Percentiles rank a stretch among this genome's conserved stretches.
phyloP scores from a whole-genome alignment of 1,140 invertebrate species.

The Papilio polytes region DNA sequence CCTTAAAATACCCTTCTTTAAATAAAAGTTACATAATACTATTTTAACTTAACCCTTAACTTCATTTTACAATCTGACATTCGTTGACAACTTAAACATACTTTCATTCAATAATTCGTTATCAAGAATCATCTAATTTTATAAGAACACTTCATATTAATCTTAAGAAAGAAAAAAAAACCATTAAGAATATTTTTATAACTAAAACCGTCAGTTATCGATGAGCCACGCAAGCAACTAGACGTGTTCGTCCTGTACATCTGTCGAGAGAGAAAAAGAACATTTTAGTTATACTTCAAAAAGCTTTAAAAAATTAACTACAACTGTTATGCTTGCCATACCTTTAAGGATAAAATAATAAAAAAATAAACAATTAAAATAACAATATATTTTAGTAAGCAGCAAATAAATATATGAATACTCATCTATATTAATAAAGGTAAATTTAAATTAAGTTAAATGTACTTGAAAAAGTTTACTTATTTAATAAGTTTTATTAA shows the following conservation, averaged over 20 bases:
- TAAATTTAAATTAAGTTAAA: background rate
- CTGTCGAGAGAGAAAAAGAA: slow-evolving; percentile 85
- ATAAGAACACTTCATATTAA: slow-evolving; percentile 82
- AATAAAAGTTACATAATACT: background rate
- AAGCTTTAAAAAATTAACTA: slow-evolving; percentile 40
- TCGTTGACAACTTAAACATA: slow-evolving; percentile 38
- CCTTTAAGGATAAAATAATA: slow-evolving; percentile 1
- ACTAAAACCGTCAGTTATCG: slow-evolving; percentile 45
- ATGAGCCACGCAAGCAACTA: slow-evolving; percentile 71
- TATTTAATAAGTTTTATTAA: slow-evolving; percentile 19
- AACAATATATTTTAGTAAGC: slow-evolving; percentile 23
- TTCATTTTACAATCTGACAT: slow-evolving; percentile 31
- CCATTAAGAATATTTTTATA: slow-evolving; percentile 36
- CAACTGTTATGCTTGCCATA: background rate
- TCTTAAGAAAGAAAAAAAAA: slow-evolving; percentile 9
- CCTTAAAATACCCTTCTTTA: background rate
- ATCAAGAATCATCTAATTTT: slow-evolving; percentile 65
- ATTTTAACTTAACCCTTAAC: background rate
- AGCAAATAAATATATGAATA: slow-evolving; percentile 21
- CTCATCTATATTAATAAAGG: background rate
- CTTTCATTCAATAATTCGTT: slow-evolving; percentile 19
- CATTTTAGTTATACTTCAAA: slow-evolving; percentile 52
- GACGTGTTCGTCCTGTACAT: slow-evolving; percentile 86
- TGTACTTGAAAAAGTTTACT: background rate
- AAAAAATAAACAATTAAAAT: slow-evolving; percentile 10